Conservation (phyloP, 2,797 vertebrate genomes). For the Brachymystax lenok region DNA sequence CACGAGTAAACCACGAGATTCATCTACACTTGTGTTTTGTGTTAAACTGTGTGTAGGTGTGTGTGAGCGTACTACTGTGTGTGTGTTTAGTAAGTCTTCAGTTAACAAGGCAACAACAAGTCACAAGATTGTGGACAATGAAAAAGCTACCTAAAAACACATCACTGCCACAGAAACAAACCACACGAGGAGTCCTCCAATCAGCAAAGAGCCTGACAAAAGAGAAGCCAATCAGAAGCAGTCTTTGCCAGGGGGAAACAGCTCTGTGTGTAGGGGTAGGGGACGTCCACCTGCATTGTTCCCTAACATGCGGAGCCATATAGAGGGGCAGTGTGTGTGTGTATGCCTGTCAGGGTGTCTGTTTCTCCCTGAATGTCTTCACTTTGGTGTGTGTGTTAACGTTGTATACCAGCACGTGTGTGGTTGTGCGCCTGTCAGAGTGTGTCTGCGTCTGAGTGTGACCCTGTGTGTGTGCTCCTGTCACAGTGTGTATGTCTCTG, state of each 20-base stretch:
- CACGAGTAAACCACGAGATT: conserved; percentile 54
- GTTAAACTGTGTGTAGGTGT: background rate
- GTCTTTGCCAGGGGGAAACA: conserved; percentile 45
- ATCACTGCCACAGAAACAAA: conserved; percentile 57
- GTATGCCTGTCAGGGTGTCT: conserved; percentile 15
- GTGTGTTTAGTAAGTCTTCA: background rate
- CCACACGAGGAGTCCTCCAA: conserved; percentile 41
- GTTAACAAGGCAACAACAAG: conserved; percentile 18
- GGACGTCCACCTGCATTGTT: conserved; percentile 58
- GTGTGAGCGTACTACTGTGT: background rate
- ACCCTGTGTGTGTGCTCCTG: conserved; percentile 13
- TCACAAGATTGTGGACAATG: background rate
- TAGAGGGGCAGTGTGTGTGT: conserved; percentile 14
- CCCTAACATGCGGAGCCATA: conserved; percentile 48
- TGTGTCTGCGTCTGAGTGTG: background rate
- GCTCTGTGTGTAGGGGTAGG: conserved; percentile 25
- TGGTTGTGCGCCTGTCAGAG: conserved; percentile 17
- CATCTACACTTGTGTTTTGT: conserved; percentile 21
- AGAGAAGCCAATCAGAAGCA: conserved; percentile 50
- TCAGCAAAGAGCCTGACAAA: conserved; percentile 33
- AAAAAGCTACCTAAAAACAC: conserved; percentile 27
- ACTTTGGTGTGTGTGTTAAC: conserved; percentile 9
- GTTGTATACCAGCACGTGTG: conserved; percentile 4
- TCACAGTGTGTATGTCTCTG: background rate
- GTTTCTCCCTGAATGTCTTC: conserved; percentile 11